These are phyloP conservation scores for Drosophila saltans DNA, from an alignment of 1,140 invertebrate species.

Conservation along the genomic window DNA sequence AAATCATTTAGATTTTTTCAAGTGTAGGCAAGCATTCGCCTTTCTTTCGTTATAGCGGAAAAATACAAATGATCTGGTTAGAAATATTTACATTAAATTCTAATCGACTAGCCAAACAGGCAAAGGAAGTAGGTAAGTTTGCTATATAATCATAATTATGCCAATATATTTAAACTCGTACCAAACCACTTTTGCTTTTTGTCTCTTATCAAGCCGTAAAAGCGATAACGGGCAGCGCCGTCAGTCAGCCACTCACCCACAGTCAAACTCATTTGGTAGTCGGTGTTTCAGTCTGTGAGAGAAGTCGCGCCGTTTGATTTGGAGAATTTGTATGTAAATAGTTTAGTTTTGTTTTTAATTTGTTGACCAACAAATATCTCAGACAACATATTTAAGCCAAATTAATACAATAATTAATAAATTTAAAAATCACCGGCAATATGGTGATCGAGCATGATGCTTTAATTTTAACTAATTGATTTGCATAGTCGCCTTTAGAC, in stretches of 20 bases:
- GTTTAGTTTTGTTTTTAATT: neutral
- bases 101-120: slow-evolving; percentile 31
- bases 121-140: slow-evolving; percentile 13
- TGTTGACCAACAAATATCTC: neutral
- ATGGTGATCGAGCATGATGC: slow-evolving; percentile 19
- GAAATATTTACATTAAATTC: slow-evolving; percentile 43
- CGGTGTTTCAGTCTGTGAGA: slow-evolving; percentile 44
- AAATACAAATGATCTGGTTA: slow-evolving; percentile 31
- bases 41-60: slow-evolving; percentile 26
- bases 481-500: slow-evolving; percentile 37
- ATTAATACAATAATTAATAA: slow-evolving; percentile 50
- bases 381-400: slow-evolving; percentile 29
- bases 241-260: neutral
- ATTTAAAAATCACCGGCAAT: slow-evolving; percentile 25
- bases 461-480: slow-evolving; percentile 29
- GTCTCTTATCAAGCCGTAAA: slow-evolving; percentile 36
- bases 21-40: neutral
- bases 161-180: slow-evolving; percentile 19
- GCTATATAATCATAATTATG: slow-evolving; percentile 23
- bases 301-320: slow-evolving; percentile 29
- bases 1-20: neutral
- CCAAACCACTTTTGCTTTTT: slow-evolving; percentile 35
- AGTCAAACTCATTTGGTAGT: slow-evolving; percentile 7
- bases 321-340: slow-evolving; percentile 53
- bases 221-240: slow-evolving; percentile 37